These are phyloP conservation scores for Astyanax mexicanus DNA, from an alignment of 2,797 vertebrate genomes.

Conservation along the genomic window DNA sequence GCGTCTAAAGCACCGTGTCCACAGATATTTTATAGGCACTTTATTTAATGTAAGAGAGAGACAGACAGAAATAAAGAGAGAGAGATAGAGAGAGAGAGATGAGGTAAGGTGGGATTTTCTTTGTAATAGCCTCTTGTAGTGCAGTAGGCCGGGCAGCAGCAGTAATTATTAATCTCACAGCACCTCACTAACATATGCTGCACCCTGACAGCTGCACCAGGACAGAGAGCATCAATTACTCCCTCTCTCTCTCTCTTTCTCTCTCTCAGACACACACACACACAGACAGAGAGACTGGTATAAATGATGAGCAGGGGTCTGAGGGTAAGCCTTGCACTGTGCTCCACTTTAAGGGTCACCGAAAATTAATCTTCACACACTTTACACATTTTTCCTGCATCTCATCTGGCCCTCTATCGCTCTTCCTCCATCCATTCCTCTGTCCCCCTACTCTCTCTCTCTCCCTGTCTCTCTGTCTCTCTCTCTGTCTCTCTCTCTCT, in stretches of 20 bases:
- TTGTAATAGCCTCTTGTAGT: slow-evolving; percentile 6
- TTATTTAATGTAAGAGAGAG: too few relatives aligned
- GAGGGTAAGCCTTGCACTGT: slow-evolving; percentile 40
- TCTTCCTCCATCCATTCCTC: background rate
- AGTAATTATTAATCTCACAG: slow-evolving; percentile 54
- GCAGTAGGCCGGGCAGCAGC: slow-evolving; percentile 5
- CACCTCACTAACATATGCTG: slow-evolving; percentile 51
- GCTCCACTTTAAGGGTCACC: slow-evolving; percentile 51
- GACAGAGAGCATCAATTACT: slow-evolving; percentile 45
- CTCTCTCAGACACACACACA: slow-evolving; percentile 36
- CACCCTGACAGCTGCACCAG: slow-evolving; percentile 47
- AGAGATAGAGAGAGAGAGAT: background rate
- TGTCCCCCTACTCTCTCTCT: too few relatives aligned
- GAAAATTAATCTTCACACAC: slow-evolving; percentile 51
- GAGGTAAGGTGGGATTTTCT: background rate
- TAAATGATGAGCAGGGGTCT: slow-evolving; percentile 49
- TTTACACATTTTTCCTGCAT: slow-evolving; percentile 5
- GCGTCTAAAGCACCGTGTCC: too few relatives aligned
- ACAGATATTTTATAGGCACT: too few relatives aligned
- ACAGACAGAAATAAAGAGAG: background rate
- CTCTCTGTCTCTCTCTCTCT: too few relatives aligned
- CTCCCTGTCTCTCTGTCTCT: too few relatives aligned
- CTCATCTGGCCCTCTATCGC: background rate
- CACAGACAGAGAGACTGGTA: slow-evolving; percentile 9
- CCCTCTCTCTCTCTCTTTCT: too few relatives aligned